Evolutionary conservation across 2,888 invertebrate genomes (phyloP).

Genomic region (Merodon equestris): DNA sequence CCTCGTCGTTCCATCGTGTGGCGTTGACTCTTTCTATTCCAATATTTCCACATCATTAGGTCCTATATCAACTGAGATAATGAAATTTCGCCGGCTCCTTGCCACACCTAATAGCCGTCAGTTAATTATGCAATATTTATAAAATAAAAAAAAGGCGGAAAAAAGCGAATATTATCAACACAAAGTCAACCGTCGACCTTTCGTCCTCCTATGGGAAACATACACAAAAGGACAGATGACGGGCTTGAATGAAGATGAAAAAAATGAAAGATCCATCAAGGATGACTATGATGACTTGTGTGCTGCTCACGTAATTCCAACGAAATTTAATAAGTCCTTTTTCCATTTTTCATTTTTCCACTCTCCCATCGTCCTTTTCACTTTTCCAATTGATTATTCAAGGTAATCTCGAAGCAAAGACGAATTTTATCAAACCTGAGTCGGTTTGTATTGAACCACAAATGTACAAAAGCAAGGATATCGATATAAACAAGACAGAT

Average conservation of each 20-base stretch:
- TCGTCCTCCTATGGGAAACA: no score
- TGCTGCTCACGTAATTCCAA: neutral
- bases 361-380: neutral
- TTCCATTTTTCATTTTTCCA: neutral
- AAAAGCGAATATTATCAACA: no score
- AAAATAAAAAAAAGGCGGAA: constrained; percentile 6
- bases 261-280: no score
- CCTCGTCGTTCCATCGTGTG: neutral
- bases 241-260: neutral
- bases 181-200: neutral
- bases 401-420: neutral
- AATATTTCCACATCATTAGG: constrained; percentile 53
- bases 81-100: constrained; percentile 46
- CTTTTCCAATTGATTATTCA: neutral
- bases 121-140: constrained; percentile 44
- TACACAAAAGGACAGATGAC: neutral
- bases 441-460: neutral
- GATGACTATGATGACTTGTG: constrained; percentile 1
- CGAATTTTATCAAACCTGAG: neutral
- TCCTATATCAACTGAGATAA: constrained; percentile 58
- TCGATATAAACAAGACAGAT: no score
- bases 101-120: constrained; percentile 26
- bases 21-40: constrained; percentile 7
- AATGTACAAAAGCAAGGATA: no score
- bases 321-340: constrained; percentile 6